phyloP scores from a whole-genome alignment of 2,888 invertebrate genomes.

The Frankliniella intonsa region DNA sequence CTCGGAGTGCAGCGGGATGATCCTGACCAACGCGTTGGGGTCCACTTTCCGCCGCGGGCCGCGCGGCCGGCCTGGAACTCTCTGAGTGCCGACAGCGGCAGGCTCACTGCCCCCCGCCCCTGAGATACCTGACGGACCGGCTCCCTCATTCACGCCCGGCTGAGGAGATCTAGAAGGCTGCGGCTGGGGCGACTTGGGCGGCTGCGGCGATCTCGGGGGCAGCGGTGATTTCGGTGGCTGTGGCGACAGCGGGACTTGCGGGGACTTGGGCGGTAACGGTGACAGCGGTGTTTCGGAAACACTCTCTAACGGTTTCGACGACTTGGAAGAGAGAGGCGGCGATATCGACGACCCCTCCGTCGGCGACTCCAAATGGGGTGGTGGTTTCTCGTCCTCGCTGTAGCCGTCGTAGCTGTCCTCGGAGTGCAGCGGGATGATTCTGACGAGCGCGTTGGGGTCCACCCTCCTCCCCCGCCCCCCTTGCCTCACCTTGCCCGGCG shows the following conservation, averaged over 20 bases:
- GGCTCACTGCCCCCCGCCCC: neutral
- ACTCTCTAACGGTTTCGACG: neutral
- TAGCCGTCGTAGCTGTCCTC: conserved; percentile 41
- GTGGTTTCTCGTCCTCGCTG: conserved; percentile 48
- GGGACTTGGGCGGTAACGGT: neutral
- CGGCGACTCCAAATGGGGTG: conserved; percentile 6
- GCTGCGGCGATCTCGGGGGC: neutral
- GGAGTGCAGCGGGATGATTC: conserved; percentile 34
- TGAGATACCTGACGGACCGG: neutral
- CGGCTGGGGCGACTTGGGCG: neutral
- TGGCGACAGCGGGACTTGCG: neutral
- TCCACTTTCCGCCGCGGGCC: neutral
- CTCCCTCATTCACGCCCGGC: neutral
- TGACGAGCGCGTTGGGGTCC: conserved; percentile 35
- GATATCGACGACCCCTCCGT: neutral
- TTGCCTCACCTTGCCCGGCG: conserved; percentile 27
- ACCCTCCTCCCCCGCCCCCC: conserved; percentile 25
- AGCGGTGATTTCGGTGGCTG: neutral
- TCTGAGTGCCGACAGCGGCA: neutral
- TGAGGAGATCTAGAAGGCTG: neutral
- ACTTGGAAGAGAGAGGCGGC: neutral
- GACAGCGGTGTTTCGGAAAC: neutral
- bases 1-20: conserved; percentile 2
- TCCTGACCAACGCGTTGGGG: neutral
- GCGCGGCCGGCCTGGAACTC: neutral